Evolutionary conservation across 2,888 invertebrate genomes (phyloP).

Genomic region (Rotaria socialis): DNA sequence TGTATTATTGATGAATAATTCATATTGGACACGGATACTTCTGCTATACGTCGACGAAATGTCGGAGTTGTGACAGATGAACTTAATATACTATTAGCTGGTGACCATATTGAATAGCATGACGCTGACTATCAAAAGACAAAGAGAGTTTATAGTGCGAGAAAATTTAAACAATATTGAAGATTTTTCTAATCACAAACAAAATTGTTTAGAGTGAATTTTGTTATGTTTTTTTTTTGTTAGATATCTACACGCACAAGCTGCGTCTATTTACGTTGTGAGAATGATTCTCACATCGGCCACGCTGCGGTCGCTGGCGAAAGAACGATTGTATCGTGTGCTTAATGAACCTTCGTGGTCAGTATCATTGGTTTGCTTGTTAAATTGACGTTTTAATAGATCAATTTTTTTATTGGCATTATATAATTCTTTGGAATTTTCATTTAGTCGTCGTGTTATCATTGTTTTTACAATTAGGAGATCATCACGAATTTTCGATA

Average conservation of each 20-base stretch:
- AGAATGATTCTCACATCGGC: conserved; percentile 13
- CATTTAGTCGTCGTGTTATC: background rate
- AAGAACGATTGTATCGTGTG: background rate
- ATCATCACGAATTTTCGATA: conserved; percentile 4
- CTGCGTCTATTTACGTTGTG: conserved; percentile 25
- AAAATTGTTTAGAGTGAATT: no score
- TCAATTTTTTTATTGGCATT: background rate
- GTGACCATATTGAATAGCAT: background rate
- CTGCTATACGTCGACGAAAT: conserved; percentile 32
- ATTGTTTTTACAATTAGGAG: background rate
- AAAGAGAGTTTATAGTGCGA: background rate
- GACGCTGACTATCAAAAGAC: background rate
- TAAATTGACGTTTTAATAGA: background rate
- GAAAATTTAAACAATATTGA: background rate
- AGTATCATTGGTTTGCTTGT: background rate
- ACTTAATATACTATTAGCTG: background rate
- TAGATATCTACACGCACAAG: conserved; percentile 12
- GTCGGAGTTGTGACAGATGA: background rate
- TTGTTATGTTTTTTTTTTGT: background rate
- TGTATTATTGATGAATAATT: conserved; percentile 23
- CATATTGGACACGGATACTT: background rate
- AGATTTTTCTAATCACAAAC: background rate
- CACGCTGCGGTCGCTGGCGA: background rate
- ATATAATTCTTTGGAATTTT: background rate
- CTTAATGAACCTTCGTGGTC: background rate